Conservation (phyloP, 2,888 invertebrate genomes). For the Eupsilia transversa region DNA sequence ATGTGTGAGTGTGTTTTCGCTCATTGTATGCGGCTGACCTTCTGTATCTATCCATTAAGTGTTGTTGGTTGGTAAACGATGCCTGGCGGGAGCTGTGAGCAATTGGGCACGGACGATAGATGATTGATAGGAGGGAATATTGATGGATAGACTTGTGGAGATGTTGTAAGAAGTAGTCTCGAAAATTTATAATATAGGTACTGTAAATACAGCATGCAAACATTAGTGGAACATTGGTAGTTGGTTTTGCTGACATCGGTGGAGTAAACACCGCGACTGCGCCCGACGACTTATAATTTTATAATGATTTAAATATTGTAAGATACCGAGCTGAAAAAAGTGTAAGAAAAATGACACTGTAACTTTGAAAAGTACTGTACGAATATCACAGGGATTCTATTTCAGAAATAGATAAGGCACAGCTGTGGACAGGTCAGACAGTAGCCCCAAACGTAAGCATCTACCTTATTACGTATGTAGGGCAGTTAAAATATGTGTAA, state of each 20-base stretch:
- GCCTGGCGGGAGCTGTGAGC: constrained; percentile 12
- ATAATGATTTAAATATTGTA: background rate
- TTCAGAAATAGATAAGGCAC: background rate
- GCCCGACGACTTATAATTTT: background rate
- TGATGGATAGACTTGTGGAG: constrained; percentile 19
- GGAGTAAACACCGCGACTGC: too few relatives aligned
- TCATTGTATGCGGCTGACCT: background rate
- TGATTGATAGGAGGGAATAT: constrained; percentile 31
- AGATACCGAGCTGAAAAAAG: background rate
- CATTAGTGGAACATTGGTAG: background rate
- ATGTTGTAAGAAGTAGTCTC: background rate
- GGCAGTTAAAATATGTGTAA: constrained; percentile 15
- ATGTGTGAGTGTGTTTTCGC: too few relatives aligned
- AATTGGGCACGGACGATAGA: constrained; percentile 10
- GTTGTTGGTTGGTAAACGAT: constrained; percentile 12
- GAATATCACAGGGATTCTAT: background rate
- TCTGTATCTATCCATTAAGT: background rate
- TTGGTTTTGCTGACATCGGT: background rate
- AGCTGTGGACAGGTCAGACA: background rate
- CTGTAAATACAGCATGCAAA: background rate
- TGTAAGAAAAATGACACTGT: background rate
- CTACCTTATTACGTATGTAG: background rate
- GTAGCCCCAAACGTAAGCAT: background rate
- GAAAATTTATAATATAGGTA: background rate
- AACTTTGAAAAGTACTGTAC: background rate